These are phyloP conservation scores for Drosophila lowei DNA, from an alignment of 1,140 invertebrate species.

Conservation along the genomic window DNA sequence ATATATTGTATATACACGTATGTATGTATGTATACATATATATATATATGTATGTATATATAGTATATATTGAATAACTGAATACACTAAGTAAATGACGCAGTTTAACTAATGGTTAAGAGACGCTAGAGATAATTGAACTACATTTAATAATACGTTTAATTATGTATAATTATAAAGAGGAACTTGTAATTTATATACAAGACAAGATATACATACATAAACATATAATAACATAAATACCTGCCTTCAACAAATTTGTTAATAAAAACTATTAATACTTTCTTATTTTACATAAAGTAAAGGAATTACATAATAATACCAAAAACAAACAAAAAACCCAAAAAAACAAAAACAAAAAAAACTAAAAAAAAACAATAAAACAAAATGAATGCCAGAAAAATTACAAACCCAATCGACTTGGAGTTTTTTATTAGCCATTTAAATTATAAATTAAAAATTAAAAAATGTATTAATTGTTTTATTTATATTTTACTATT, in stretches of 20 bases:
- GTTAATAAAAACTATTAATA: constrained; percentile 78
- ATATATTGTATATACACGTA: constrained; percentile 43
- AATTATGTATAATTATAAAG: constrained; percentile 68
- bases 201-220: constrained; percentile 73
- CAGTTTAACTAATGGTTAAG: constrained; percentile 71
- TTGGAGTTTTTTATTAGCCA: too few relatives aligned
- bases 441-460: too few relatives aligned
- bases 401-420: constrained; percentile 34
- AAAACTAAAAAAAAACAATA: constrained; percentile 40
- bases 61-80: constrained; percentile 53
- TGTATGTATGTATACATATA: constrained; percentile 30
- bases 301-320: constrained; percentile 79
- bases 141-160: constrained; percentile 55
- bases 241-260: constrained; percentile 79
- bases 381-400: constrained; percentile 53
- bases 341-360: constrained; percentile 40
- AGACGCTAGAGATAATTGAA: constrained; percentile 66
- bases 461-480: too few relatives aligned
- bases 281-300: constrained; percentile 80
- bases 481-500: too few relatives aligned
- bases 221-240: constrained; percentile 75
- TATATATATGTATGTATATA: constrained; percentile 44
- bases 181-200: constrained; percentile 78
- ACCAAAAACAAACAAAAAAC: constrained; percentile 16
- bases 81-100: constrained; percentile 67